Conservation (phyloP, 1,140 invertebrate species). For the Drosophila asahinai region DNA sequence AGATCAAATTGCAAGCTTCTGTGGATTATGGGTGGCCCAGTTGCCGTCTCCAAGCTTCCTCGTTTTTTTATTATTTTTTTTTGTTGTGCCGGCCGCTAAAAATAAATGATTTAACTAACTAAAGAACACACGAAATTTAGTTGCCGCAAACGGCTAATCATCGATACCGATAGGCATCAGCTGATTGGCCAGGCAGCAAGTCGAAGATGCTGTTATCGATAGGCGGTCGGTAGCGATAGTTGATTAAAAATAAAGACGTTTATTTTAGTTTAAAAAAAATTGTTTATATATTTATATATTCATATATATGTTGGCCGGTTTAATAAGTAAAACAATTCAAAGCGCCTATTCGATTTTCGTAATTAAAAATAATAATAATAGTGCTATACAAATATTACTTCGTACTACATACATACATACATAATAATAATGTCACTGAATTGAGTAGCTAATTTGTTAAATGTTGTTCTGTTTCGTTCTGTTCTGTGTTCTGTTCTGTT, state of each 20-base stretch:
- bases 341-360: conserved; percentile 58
- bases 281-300: conserved; percentile 30
- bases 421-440: conserved; percentile 82
- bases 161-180: conserved; percentile 9
- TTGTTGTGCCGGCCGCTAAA: conserved; percentile 2
- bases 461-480: conserved; percentile 33
- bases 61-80: not conserved
- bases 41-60: not conserved
- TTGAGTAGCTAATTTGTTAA: conserved; percentile 80
- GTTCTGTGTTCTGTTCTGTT: conserved; percentile 41
- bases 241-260: not conserved
- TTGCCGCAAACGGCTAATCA: conserved; percentile 1
- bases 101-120: conserved; percentile 20
- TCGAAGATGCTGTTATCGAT: not conserved
- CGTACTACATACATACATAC: conserved; percentile 58
- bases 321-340: conserved; percentile 69
- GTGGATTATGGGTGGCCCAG: not conserved
- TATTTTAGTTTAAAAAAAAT: conserved; percentile 28
- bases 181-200: not conserved
- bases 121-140: conserved; percentile 36
- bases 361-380: conserved; percentile 78
- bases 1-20: not conserved
- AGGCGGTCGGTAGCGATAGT: not conserved
- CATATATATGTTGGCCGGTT: conserved; percentile 48
- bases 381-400: conserved; percentile 82